These are phyloP conservation scores for Clarias platycephalus DNA, from an alignment of 2,797 vertebrate species.

Conservation along the genomic window DNA sequence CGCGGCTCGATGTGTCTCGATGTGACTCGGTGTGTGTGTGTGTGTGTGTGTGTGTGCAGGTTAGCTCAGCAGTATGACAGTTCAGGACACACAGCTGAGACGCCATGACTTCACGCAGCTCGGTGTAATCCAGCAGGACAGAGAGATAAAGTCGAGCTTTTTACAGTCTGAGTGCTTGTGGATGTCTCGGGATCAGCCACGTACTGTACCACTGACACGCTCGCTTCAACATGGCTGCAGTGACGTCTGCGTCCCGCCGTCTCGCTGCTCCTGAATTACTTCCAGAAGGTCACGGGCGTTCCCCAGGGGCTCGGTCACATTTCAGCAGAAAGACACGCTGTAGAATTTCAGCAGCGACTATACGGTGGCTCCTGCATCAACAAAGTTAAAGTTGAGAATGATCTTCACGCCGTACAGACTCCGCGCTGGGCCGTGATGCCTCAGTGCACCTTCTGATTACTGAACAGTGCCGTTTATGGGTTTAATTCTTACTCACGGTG, in stretches of 20 bases:
- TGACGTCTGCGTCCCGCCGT: neutral
- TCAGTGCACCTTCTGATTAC: neutral
- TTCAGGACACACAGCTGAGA: neutral
- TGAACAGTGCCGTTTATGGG: neutral
- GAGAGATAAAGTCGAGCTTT: neutral
- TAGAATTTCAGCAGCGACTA: neutral
- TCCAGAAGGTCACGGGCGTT: slow-evolving; percentile 15
- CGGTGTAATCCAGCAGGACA: neutral
- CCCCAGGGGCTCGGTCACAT: neutral
- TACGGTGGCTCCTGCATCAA: neutral
- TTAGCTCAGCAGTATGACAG: neutral
- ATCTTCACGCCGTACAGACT: neutral
- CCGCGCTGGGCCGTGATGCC: neutral
- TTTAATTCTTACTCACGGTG: no score
- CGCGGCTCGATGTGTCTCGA: neutral
- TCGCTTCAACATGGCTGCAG: neutral
- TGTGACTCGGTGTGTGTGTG: neutral
- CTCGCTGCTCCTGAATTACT: neutral
- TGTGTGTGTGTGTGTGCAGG: neutral
- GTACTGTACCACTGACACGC: no score
- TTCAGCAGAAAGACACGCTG: neutral
- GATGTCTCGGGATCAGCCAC: neutral
- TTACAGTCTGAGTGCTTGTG: neutral
- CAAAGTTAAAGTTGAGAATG: neutral
- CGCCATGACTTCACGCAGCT: neutral